phyloP scores from a whole-genome alignment of 2,888 invertebrate species.

The Drosophila buzzatii region DNA sequence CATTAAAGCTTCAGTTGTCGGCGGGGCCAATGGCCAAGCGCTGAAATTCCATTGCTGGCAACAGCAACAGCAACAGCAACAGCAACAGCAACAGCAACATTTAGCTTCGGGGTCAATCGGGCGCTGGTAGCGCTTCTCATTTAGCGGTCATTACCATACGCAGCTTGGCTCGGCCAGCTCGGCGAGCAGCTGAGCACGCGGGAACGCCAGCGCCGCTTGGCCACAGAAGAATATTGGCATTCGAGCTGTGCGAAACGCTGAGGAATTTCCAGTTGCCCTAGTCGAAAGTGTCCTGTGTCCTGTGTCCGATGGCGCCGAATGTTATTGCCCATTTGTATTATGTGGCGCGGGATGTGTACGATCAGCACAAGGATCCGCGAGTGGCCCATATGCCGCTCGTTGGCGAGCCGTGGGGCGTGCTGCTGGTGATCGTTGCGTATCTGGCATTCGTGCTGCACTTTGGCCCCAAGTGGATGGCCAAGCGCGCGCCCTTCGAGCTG shows the following conservation, averaged over 20 bases:
- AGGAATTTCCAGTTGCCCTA: not conserved
- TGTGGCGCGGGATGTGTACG: slow-evolving; percentile 57
- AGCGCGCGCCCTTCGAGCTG: slow-evolving; percentile 88
- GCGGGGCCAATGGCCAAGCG: slow-evolving; percentile 6
- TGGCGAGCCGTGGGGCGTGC: slow-evolving; percentile 88
- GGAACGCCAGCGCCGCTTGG: not conserved
- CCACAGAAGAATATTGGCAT: slow-evolving; percentile 50
- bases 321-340: slow-evolving; percentile 70
- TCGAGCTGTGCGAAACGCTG: slow-evolving; percentile 40
- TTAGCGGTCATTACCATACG: slow-evolving; percentile 71
- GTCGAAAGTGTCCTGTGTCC: not conserved
- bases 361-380: slow-evolving; percentile 74
- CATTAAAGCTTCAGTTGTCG: not conserved
- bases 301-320: slow-evolving; percentile 59
- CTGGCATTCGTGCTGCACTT: slow-evolving; percentile 89
- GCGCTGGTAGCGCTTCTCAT: slow-evolving; percentile 45
- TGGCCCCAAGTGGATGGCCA: slow-evolving; percentile 91
- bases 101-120: slow-evolving; percentile 59
- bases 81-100: not conserved
- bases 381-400: slow-evolving; percentile 89
- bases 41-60: not conserved
- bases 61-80: not conserved
- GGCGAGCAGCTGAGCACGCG: slow-evolving; percentile 15
- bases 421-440: slow-evolving; percentile 87
- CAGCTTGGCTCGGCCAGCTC: not conserved